Evolutionary conservation across 2,888 invertebrate genomes (phyloP), one percentile per base, ranked within the genome.

Genomic region (Hyposoter dolosus): DNA sequence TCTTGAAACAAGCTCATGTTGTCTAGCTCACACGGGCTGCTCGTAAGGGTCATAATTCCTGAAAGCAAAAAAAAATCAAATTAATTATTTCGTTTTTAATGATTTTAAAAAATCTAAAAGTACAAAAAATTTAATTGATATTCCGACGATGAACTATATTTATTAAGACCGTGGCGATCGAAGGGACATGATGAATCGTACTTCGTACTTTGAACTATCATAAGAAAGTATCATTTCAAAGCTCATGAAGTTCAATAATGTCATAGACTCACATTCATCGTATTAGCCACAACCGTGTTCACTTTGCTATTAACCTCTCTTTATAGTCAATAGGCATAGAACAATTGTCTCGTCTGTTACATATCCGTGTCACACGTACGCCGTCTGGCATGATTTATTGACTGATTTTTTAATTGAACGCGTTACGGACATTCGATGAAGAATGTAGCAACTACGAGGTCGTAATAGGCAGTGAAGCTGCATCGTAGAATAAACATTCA

Each of bases 1-100:
- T 98, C 98, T 97, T 98, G 98, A 96, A 98, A 98, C 96, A 98
- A 98, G 97, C 98, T 98, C 98, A 98, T 98, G 96, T 98, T 98
- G 97, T 98, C 98, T 96, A 98, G 97, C 97, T 98, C 98, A 97
- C 98, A 98, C 96, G 98, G 98, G 96, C 97, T 97, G 96, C 98
- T 98, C 97, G 98, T 98, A 96, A 98, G 97, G 97, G 98, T 98
- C 98, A 98, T 98, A 98, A 98, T 98, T 98, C 98, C 98, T 98
- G 96, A 50, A 95, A 95, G 60, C 89, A 91, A 87, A 90, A 84
- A 87, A 74, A 83, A 77, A 78, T 40, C 50, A 80, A 60, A 60
- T 56, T 47, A 43, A 77, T 83, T 66, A 23, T 47, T 56, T 28
- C 9, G 12, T 56, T 68, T 71, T 65, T 0, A 40, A 28, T 17